Base-by-base conservation (phyloP, 2,797 vertebrate genomes). In the Sebastes paucispinis region DNA sequence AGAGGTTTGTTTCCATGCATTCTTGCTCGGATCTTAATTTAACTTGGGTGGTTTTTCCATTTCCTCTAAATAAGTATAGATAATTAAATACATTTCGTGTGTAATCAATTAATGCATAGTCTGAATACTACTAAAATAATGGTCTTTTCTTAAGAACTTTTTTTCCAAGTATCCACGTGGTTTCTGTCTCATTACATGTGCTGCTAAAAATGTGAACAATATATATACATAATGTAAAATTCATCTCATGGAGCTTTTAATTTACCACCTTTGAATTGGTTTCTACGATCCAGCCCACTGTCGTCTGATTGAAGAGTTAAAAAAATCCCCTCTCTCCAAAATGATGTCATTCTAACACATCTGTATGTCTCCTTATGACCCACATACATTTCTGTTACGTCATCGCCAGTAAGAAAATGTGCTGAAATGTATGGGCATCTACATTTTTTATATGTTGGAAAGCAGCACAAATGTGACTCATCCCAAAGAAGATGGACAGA, bases 401-500 rank as follows among this genome's bases (percentile, higher is more conserved):
- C 20, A 34, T 22, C 11, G 9, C 67, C 75, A 63, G 55, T n/a
- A 66, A 69, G 32, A 13, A 55, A n/a, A 16, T 70, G 59, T 67
- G 50, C 74, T 81, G 54, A 81, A 67, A 73, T 60, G 43, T 75
- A 59, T 64, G 22, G 52, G 63, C 47, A 57, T 76, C 32, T 13
- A 36, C 57, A 18, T 62, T 31, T 60, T 39, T 39, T 39, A 63
- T 77, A 57, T 60, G 55, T 69, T 77, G 55, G 47, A 82, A 82
- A 73, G 55, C 50, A 29, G 27, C 63, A 14, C 34, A 54, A 36
- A 76, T 52, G 36, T 52, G 66, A 81, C 6, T 67, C n/a, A 47
- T 36, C 62, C 64, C 47, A 34, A 18, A 66, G 60, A 64, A 31
- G 29, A 32, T 27, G 24, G 63, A 54, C 60, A 27, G 13, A 67